Percentiles rank a stretch among this genome's conserved stretches.
These are phyloP conservation scores for Leptinotarsa haldemani DNA, from an alignment of 2,888 invertebrate species.

Conservation along the genomic window DNA sequence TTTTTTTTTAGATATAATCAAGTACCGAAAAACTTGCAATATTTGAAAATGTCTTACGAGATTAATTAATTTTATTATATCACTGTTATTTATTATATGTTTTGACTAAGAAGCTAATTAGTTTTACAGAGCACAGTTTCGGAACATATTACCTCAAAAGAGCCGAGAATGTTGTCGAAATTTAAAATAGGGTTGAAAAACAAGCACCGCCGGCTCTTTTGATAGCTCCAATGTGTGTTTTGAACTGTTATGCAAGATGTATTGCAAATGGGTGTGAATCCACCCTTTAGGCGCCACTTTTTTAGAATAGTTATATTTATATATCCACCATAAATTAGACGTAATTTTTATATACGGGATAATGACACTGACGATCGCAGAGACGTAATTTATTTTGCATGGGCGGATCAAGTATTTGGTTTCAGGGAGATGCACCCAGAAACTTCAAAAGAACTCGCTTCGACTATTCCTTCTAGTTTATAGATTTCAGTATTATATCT, in stretches of 20 bases:
- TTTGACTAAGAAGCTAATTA: slow-evolving; percentile 7
- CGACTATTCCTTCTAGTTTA: no score
- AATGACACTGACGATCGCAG: background rate
- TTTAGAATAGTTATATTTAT: slow-evolving; percentile 1
- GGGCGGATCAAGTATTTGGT: no score
- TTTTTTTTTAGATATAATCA: no score
- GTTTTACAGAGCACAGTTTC: background rate
- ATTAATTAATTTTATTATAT: background rate
- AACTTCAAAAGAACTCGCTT: no score
- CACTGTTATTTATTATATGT: background rate
- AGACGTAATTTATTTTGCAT: no score
- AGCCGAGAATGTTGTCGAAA: slow-evolving; percentile 9
- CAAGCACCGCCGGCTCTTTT: slow-evolving; percentile 5
- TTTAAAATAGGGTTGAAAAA: slow-evolving; percentile 3
- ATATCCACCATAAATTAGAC: background rate
- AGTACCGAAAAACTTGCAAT: no score
- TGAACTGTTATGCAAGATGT: slow-evolving; percentile 4
- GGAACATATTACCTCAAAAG: slow-evolving; percentile 10
- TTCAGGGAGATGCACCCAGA: no score
- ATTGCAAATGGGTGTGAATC: slow-evolving; percentile 19
- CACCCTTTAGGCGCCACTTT: slow-evolving; percentile 26
- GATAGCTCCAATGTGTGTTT: slow-evolving; percentile 10
- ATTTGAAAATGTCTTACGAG: no score
- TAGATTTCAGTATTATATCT: no score
- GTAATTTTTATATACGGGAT: background rate